Evolutionary conservation across 1,140 invertebrate genomes (phyloP).

Genomic region (Luehdorfia chinensis): DNA sequence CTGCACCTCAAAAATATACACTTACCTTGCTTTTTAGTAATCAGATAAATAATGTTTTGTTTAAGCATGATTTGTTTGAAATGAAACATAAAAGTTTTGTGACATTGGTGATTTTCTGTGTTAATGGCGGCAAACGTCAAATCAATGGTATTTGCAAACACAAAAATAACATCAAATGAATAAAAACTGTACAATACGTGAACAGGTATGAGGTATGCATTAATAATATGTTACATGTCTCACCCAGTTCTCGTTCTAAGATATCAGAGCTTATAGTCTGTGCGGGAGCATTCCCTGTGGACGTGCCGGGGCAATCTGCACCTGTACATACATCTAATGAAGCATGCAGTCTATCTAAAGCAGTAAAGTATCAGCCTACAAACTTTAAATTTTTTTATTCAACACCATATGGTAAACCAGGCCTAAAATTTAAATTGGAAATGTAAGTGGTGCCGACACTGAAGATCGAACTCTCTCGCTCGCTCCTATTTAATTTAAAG

Average conservation of each 20-base stretch:
- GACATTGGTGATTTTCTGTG: not conserved
- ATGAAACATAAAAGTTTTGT: constrained; percentile 7
- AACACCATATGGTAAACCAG: too few species aligned
- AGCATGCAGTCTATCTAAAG: constrained; percentile 25
- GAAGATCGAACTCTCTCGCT: too few species aligned
- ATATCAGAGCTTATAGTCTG: constrained; percentile 39
- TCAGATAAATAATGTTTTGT: too few species aligned
- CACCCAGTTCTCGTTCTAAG: constrained; percentile 60
- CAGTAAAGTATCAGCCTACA: too few species aligned
- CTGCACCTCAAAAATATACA: constrained; percentile 7
- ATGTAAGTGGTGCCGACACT: too few species aligned
- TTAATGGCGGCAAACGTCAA: constrained; percentile 9
- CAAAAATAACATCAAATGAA: not conserved
- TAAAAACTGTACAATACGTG: constrained; percentile 16
- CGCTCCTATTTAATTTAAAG: too few species aligned
- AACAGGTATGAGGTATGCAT: constrained; percentile 5
- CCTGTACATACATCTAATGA: constrained; percentile 42
- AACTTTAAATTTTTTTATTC: too few species aligned
- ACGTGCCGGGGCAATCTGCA: constrained; percentile 52
- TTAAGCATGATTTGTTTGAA: too few species aligned
- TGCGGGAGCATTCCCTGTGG: constrained; percentile 29
- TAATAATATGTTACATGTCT: constrained; percentile 27
- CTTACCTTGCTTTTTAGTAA: constrained; percentile 7
- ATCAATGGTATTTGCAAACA: not conserved
- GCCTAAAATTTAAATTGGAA: too few species aligned